Percentiles rank a stretch among this genome's conserved stretches.
phyloP scores from a whole-genome alignment of 2,113 vertebrate species.

The Lasiurus cinereus region DNA sequence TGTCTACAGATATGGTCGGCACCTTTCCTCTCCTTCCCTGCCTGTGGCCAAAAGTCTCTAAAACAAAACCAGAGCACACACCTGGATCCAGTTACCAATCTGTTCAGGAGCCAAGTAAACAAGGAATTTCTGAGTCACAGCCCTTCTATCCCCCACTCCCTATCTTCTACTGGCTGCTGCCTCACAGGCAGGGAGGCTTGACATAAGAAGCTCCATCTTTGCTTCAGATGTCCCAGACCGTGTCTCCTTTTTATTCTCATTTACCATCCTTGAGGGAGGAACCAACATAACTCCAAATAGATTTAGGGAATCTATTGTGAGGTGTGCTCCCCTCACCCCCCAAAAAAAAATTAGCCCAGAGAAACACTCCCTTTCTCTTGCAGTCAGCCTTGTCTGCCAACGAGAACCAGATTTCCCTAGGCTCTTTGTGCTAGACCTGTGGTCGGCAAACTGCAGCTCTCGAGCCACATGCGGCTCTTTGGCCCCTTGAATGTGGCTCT shows the following conservation, averaged over 20 bases:
- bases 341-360: background rate
- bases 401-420: background rate
- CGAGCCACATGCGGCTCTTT: too few relatives aligned
- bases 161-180: background rate
- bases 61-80: conserved; percentile 52
- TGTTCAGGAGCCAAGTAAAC: conserved; percentile 56
- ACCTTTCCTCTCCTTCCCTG: background rate
- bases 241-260: background rate
- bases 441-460: too few relatives aligned
- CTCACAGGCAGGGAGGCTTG: conserved; percentile 13
- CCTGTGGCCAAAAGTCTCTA: background rate
- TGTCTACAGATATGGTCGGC: background rate
- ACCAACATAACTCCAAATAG: background rate
- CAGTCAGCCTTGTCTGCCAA: background rate
- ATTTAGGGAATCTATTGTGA: background rate
- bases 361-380: background rate
- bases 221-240: background rate
- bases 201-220: background rate
- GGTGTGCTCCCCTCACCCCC: background rate
- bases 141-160: background rate
- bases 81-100: conserved; percentile 53
- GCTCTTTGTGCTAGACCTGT: background rate
- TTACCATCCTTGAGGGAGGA: background rate
- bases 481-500: too few relatives aligned
- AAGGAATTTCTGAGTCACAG: conserved; percentile 67